These are phyloP conservation scores for Ardeotis arabs DNA, from an alignment of 2,113 vertebrate species.

Conservation along the genomic window DNA sequence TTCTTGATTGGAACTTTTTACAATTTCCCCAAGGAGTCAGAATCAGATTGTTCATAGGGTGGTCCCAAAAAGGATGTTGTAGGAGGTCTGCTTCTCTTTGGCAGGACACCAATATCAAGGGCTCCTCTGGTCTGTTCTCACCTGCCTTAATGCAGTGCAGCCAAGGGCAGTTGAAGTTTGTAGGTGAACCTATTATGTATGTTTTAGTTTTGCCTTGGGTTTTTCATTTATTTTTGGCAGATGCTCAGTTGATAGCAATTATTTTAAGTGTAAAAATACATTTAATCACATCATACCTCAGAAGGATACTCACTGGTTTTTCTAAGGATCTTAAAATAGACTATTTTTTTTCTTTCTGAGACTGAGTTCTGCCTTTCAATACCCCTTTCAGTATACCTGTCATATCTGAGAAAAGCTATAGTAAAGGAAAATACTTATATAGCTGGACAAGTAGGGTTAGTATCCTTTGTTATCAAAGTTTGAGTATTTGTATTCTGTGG, in stretches of 20 bases:
- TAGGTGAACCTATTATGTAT: neutral
- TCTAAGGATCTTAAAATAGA: neutral
- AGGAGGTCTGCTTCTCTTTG: neutral
- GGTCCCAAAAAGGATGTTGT: neutral
- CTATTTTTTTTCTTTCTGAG: neutral
- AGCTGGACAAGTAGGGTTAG: neutral
- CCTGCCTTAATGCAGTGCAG: neutral
- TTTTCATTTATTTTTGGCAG: neutral
- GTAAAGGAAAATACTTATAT: neutral
- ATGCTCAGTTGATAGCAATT: neutral
- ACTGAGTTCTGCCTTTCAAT: neutral
- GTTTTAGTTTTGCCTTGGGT: neutral
- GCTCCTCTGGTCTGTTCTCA: neutral
- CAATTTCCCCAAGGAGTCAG: neutral
- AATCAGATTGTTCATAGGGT: neutral
- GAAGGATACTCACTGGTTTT: neutral
- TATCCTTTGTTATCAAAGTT: neutral
- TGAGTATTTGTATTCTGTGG: neutral
- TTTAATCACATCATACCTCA: neutral
- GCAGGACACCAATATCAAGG: neutral
- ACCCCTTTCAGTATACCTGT: neutral
- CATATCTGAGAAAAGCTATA: neutral
- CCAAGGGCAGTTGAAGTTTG: neutral
- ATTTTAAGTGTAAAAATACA: neutral
- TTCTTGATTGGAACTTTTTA: neutral